phyloP scores from a whole-genome alignment of 2,888 invertebrate genomes.

The Seladonia tumulorum region DNA sequence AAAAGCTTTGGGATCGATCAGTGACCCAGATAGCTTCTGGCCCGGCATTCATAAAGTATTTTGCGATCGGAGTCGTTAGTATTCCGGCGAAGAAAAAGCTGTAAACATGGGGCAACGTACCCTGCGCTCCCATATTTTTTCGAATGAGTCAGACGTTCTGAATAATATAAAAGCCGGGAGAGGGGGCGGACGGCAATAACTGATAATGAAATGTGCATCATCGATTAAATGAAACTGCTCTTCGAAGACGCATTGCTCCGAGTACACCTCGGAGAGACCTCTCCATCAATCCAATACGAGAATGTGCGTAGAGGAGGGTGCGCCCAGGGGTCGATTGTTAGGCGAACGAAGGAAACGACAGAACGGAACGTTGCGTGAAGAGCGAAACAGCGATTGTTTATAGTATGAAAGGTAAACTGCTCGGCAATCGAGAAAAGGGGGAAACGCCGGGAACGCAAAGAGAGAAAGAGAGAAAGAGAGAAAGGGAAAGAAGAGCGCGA shows the following conservation, averaged over 20 bases:
- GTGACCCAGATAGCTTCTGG: neutral
- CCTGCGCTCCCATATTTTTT: neutral
- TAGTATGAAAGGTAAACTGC: slow-evolving; percentile 22
- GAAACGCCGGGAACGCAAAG: neutral
- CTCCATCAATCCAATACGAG: slow-evolving; percentile 11
- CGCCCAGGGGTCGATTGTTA: slow-evolving; percentile 2
- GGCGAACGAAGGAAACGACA: slow-evolving; percentile 11
- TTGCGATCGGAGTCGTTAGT: neutral
- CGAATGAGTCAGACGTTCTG: neutral
- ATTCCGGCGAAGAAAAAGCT: neutral
- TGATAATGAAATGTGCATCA: neutral
- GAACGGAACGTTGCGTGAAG: slow-evolving; percentile 10
- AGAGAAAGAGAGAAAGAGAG: neutral
- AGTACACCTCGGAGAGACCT: neutral
- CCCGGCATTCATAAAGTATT: slow-evolving; percentile 12
- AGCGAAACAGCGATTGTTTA: slow-evolving; percentile 44
- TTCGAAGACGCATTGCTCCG: neutral
- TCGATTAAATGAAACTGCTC: slow-evolving; percentile 8
- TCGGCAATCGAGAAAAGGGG: neutral
- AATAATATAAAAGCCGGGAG: neutral
- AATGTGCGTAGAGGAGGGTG: neutral
- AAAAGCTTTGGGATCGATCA: neutral
- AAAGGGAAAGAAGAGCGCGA: slow-evolving; percentile 14
- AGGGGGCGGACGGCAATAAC: neutral
- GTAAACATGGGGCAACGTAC: neutral